Conservation (phyloP, 2,888 invertebrate genomes). For the Ophonus ardosiacus region DNA sequence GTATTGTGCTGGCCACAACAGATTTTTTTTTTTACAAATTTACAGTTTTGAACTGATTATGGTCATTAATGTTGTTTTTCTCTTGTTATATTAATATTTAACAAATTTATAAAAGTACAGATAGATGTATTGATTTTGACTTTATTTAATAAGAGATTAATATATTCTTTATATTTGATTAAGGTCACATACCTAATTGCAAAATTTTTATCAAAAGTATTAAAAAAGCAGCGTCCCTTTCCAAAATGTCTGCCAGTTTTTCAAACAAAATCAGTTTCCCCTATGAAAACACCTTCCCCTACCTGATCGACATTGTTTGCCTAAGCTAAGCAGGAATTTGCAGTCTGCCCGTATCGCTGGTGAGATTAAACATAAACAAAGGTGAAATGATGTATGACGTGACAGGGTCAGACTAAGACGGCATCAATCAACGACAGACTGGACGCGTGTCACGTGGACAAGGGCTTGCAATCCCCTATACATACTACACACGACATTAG, state of each 20-base stretch:
- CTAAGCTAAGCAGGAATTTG: slow-evolving; percentile 71
- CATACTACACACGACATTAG: neutral
- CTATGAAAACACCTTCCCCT: neutral
- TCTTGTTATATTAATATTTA: no score
- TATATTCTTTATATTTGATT: no score
- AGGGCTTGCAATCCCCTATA: neutral
- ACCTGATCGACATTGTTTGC: slow-evolving; percentile 66
- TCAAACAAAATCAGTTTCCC: neutral
- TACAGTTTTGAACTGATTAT: no score
- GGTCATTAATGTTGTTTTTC: no score
- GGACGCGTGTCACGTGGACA: slow-evolving; percentile 56
- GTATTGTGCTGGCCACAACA: no score
- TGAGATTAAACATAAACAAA: slow-evolving; percentile 75
- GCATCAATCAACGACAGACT: slow-evolving; percentile 73
- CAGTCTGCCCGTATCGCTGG: slow-evolving; percentile 71
- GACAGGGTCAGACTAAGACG: slow-evolving; percentile 71
- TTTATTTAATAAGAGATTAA: no score
- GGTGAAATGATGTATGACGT: slow-evolving; percentile 75
- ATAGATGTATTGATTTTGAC: no score
- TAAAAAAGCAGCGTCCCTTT: no score
- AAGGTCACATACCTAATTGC: no score
- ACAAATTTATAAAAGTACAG: no score
- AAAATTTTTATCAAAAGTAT: no score
- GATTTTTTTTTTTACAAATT: no score
- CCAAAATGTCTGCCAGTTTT: neutral